Conservation (phyloP, 2,888 invertebrate species). For the Uropetala carovei region DNA sequence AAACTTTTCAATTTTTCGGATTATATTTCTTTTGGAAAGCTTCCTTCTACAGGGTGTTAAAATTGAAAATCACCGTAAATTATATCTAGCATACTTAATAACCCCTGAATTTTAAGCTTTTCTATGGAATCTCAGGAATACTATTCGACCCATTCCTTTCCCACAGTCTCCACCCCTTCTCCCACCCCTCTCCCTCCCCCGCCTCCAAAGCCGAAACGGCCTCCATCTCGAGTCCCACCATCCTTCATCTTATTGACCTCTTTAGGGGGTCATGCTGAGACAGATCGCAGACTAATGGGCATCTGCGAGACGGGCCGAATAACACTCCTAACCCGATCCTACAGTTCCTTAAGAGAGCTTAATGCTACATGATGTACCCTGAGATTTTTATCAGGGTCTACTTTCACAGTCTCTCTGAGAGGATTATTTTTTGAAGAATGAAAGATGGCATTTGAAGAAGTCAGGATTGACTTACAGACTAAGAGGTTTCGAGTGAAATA, state of each 20-base stretch:
- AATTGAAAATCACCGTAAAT: too few relatives aligned
- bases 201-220: neutral
- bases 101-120: neutral
- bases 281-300: constrained; percentile 16
- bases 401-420: too few relatives aligned
- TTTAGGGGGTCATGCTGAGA: neutral
- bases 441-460: too few relatives aligned
- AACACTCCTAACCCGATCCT: neutral
- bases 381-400: too few relatives aligned
- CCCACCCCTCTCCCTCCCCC: too few relatives aligned
- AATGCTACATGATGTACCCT: neutral
- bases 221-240: neutral
- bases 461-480: too few relatives aligned
- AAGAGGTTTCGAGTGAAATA: too few relatives aligned
- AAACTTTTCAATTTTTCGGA: too few relatives aligned
- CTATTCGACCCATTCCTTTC: neutral
- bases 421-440: too few relatives aligned
- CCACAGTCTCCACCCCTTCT: neutral
- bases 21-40: too few relatives aligned
- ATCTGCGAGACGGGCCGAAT: neutral
- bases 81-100: neutral
- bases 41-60: too few relatives aligned
- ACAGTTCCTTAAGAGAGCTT: neutral
- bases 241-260: constrained; percentile 27
- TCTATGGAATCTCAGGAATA: neutral